A percentile compares a stretch with the other conserved stretches of the same genome.
Conservation (phyloP, 2,797 vertebrate genomes). For the Lacerta bilineata region DNA sequence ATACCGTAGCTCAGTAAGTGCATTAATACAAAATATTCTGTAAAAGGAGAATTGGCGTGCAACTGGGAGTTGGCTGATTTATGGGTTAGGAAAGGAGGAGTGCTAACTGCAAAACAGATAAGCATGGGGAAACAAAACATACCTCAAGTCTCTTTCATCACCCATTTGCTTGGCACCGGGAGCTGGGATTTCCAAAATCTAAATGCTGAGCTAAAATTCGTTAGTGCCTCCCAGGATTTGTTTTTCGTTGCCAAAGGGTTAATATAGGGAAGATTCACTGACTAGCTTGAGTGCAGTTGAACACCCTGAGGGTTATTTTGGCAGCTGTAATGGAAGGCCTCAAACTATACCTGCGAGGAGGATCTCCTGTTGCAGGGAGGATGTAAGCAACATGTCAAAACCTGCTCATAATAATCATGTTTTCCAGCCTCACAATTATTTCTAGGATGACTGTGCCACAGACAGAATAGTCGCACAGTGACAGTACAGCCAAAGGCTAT, state of each 20-base stretch:
- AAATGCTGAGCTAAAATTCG: constrained; percentile 20
- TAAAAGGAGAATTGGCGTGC: background rate
- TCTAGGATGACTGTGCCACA: constrained; percentile 47
- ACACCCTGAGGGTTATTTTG: constrained; percentile 49
- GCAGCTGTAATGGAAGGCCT: background rate
- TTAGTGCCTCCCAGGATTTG: constrained; percentile 8
- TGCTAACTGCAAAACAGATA: constrained; percentile 17
- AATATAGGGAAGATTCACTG: background rate
- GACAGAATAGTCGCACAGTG: constrained; percentile 24
- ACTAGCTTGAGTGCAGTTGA: background rate
- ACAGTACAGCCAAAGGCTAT: constrained; percentile 36
- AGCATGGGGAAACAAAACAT: constrained; percentile 21
- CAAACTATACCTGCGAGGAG: constrained; percentile 53
- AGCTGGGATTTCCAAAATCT: constrained; percentile 19
- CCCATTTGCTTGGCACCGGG: background rate
- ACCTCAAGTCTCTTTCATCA: constrained; percentile 21
- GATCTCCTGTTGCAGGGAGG: constrained; percentile 53
- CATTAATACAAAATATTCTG: constrained; percentile 38
- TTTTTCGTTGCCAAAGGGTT: constrained; percentile 24
- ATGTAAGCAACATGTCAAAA: constrained; percentile 58
- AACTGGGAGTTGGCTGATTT: fast-evolving
- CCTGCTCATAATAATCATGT: constrained; percentile 51
- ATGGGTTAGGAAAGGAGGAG: background rate
- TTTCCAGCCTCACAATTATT: constrained; percentile 48
- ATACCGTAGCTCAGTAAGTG: background rate